Evolutionary conservation across 2,113 vertebrate species (phyloP), one percentile per base, ranked within the genome.

Genomic region (Cavia porcellus): DNA sequence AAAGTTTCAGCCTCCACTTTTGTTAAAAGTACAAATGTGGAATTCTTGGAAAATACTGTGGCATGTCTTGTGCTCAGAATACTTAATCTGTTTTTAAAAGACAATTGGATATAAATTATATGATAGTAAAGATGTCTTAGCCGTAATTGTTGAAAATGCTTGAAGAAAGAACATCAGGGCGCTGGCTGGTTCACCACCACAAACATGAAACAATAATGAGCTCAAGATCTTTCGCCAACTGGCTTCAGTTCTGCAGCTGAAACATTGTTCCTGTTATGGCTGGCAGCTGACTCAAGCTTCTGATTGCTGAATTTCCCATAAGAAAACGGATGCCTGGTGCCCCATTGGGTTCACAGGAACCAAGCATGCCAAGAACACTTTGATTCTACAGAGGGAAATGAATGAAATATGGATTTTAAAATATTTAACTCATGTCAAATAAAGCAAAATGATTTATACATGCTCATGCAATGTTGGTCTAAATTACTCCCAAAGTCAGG

Each of bases 191-290:
- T 93, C 84, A 66, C 28, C 32, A 55, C 57, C 50, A 92, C 45
- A 50, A 70, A 38, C 17, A 93, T 35, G 32, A 93, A 94, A 94
- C 66, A 86, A 68, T 70, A 96, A 93, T 92, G 89, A 95, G 15
- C 28, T 66, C 47, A 96, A 87, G 50, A 75, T 55, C 4, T 45
- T 47, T 52, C 17, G 86, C 47, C 84, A 90, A 24, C 24, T 94
- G 70, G 24, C 52, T 90, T 70, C 55, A 47, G 30, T 19, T 86
- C 13, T 86, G 47, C 47, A 42, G 12, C 22, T 88, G 84, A 88
- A 94, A 68, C 55, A 13, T 25, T 93, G 68, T 47, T 86, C 42
- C 30, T 79, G 19, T 66, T 91, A 86, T 0, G 68, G 17, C 89
- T 74, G 72, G 15, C 45, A 84, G 38, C 14, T 79, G 61, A 88